Conservation (phyloP, 2,888 invertebrate species). For the Polia nebulosa region DNA sequence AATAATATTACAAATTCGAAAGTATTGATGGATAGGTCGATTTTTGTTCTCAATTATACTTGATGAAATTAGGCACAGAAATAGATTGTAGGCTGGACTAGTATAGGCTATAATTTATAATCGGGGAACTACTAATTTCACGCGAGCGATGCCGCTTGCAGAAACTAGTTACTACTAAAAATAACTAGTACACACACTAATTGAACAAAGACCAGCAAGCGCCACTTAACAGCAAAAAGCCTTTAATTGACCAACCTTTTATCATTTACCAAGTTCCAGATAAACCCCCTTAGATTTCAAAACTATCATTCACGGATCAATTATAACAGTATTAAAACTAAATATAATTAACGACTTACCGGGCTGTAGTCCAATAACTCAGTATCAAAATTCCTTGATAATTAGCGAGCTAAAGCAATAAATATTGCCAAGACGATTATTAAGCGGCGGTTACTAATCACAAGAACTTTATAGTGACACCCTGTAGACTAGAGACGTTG, state of each 20-base stretch:
- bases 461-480: conserved; percentile 79
- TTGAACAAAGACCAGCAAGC: conserved; percentile 10
- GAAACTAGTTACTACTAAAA: background rate
- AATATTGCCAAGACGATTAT: conserved; percentile 88
- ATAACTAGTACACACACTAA: conserved; percentile 1
- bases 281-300: conserved; percentile 39
- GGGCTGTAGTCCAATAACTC: conserved; percentile 82
- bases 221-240: conserved; percentile 22
- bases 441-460: conserved; percentile 86
- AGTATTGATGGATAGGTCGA: too few relatives aligned
- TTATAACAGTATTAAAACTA: conserved; percentile 75
- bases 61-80: too few relatives aligned
- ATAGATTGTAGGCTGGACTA: too few relatives aligned
- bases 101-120: too few relatives aligned
- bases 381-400: conserved; percentile 90
- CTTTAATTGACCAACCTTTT: conserved; percentile 1
- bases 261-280: conserved; percentile 16
- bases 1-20: too few relatives aligned
- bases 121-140: too few relatives aligned
- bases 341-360: conserved; percentile 76
- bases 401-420: conserved; percentile 87
- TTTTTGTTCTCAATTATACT: too few relatives aligned
- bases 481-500: conserved; percentile 74
- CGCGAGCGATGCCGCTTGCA: too few relatives aligned
- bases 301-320: conserved; percentile 64